Evolutionary conservation across 2,888 invertebrate genomes (phyloP).

Genomic region (Hirtodrosophila histrioides): DNA sequence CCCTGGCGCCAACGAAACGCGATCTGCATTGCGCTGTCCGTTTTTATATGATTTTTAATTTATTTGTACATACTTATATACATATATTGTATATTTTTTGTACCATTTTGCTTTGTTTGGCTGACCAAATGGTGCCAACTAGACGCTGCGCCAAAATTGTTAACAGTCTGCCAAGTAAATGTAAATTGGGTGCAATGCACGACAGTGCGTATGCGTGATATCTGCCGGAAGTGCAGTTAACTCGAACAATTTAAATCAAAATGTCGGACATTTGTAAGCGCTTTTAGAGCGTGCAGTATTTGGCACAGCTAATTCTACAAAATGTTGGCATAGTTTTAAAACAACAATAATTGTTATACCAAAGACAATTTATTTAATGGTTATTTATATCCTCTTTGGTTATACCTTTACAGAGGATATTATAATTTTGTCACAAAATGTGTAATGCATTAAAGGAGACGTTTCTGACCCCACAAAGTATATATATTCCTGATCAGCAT

Average conservation of each 20-base stretch:
- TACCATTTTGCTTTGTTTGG: conserved; percentile 8
- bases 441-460: too few relatives aligned
- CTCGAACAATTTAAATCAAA: background rate
- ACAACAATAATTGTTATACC: too few relatives aligned
- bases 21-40: conserved; percentile 66
- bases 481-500: too few relatives aligned
- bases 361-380: too few relatives aligned
- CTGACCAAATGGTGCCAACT: conserved; percentile 77
- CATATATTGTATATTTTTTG: conserved; percentile 7
- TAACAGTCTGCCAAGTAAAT: conserved; percentile 68
- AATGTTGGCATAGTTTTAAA: too few relatives aligned
- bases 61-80: conserved; percentile 54
- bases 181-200: conserved; percentile 57
- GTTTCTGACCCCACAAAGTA: too few relatives aligned
- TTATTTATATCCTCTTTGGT: too few relatives aligned
- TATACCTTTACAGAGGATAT: too few relatives aligned
- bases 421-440: too few relatives aligned
- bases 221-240: conserved; percentile 22
- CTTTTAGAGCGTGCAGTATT: conserved; percentile 7
- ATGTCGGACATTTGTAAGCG: too few relatives aligned
- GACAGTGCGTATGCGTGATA: conserved; percentile 66
- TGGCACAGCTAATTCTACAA: conserved; percentile 4
- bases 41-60: conserved; percentile 76
- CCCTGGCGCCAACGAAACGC: conserved; percentile 64
- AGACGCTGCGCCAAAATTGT: conserved; percentile 67